Evolutionary conservation across 2,113 vertebrate species (phyloP), one percentile per base, ranked within the genome.

Genomic region (Accipiter virgatus): DNA sequence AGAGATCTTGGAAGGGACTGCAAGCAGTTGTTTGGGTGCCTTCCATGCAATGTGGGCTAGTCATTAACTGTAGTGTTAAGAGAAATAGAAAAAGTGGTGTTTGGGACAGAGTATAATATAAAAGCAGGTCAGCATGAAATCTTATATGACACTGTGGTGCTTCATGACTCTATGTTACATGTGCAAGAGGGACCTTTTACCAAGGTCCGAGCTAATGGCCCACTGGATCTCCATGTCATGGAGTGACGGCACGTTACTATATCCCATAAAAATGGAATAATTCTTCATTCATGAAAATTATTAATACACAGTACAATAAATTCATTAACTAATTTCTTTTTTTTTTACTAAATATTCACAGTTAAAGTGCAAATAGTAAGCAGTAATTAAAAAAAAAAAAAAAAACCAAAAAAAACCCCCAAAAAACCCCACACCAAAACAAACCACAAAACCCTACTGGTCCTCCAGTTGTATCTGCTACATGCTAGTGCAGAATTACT

Each of bases 401-500:
- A 42, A 71, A 22, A 43, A 68, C 10, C 18, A 45, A 19, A 8
- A n/a, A n/a, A n/a, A n/a, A n/a, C n/a, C n/a, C n/a, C 18, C 61
- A 15, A 18, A 27, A 40, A 6, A 0, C 5, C 14, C 11, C 50
- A 38, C 27, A 52, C 48, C 23, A 17, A 11, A 17, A 8, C 17
- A 53, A 34, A 26, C 8, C 27, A 36, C 45, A 74, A 67, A 80
- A 31, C n/a, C 25, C 20, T 56, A 34, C 62, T 91, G 61, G 62
- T 82, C 71, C 21, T 91, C 52, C 90, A 88, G 45, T 77, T 95
- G 65, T 96, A 88, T 95, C 81, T 96, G 67, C 78, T 94, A 86
- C 81, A 72, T 65, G 45, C 74, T 93, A 75, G 63, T 84, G 56
- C 68, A 93, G 95, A 94, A 94, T 95, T 97, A 83, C 87, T 96